Percentiles rank a stretch among this genome's conserved stretches.
Evolutionary conservation across 2,113 vertebrate species (phyloP).

Genomic region (Hippoglossus stenolepis): DNA sequence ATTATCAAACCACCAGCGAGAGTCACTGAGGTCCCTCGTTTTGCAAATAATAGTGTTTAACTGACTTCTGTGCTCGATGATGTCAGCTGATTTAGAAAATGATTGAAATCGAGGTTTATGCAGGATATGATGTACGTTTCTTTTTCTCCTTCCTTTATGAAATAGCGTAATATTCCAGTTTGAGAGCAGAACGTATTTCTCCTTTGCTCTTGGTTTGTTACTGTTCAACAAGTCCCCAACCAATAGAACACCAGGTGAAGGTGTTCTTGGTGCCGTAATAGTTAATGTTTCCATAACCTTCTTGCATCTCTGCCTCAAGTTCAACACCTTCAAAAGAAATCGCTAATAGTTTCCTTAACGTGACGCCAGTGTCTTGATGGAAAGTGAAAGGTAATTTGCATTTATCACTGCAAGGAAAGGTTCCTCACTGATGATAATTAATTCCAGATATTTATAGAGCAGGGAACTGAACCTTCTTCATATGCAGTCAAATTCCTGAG

Average conservation of each 20-base stretch:
- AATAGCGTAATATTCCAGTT: neutral
- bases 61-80: too few relatives aligned
- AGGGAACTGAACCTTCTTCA: constrained; percentile 29
- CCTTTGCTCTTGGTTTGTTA: too few relatives aligned
- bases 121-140: neutral
- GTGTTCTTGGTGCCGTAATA: too few relatives aligned
- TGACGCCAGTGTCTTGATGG: constrained; percentile 13
- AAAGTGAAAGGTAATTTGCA: constrained; percentile 49
- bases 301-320: neutral
- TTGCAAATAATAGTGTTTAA: too few relatives aligned
- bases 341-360: neutral
- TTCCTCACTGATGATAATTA: constrained; percentile 50
- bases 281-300: too few relatives aligned
- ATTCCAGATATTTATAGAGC: constrained; percentile 59
- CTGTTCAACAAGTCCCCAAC: too few relatives aligned
- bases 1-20: too few relatives aligned
- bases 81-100: neutral
- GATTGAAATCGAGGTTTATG: neutral
- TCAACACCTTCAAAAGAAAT: neutral
- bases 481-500: constrained; percentile 44
- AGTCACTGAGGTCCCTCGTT: too few relatives aligned
- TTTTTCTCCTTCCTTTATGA: neutral
- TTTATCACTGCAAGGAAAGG: constrained; percentile 38
- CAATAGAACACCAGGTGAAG: too few relatives aligned
- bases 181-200: too few relatives aligned